Evolutionary conservation across 2,113 vertebrate genomes (phyloP), one percentile per base, ranked within the genome.

Genomic region (Gavialis gangeticus): DNA sequence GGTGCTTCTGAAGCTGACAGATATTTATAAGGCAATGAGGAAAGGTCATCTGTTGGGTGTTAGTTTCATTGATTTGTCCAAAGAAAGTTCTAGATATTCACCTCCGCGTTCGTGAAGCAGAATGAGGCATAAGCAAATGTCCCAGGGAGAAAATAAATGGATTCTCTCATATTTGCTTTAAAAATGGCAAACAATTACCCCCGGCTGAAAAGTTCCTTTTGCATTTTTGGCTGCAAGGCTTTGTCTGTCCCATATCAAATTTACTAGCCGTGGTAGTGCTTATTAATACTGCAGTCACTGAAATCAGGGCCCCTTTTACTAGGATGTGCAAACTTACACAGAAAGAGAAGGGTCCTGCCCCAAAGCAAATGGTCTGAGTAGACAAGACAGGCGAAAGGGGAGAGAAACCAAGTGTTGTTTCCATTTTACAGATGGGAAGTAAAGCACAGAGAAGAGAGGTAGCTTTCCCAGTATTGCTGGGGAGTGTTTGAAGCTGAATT

Each of bases 1-100:
- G 92, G 75, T 24, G 83, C 84, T 96, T 95, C 94, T 95, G 90
- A 93, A 91, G 79, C 12, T 92, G 93, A 96, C 89, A 93, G 88
- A 87, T 97, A 92, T 95, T 97, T 96, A 88, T 55, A 90, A 94
- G 93, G 87, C 90, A 30, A 57, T 14, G 81, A 95, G 93, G 85
- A 96, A 96, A 94, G 93, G 93, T 97, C 93, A 85, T 82, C 93
- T 77, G 62, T 85, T 97, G 91, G 91, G 73, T 88, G 90, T 95
- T 90, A 60, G 88, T 79, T 95, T 79, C 84, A 88, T 80, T 83
- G 91, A 94, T 94, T 87, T 78, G 85, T 75, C 67, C 82, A 94
- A 92, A 84, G 91, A 88, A 93, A 90, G 89, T 97, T 95, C 89
- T 81, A 95, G 95, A 76, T 25, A 2, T 84, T 95, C 75, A 67